A percentile compares a stretch with the other conserved stretches of the same genome.
These are phyloP conservation scores for Corythaixoides concolor DNA, from an alignment of 2,113 vertebrate species.

Conservation along the genomic window DNA sequence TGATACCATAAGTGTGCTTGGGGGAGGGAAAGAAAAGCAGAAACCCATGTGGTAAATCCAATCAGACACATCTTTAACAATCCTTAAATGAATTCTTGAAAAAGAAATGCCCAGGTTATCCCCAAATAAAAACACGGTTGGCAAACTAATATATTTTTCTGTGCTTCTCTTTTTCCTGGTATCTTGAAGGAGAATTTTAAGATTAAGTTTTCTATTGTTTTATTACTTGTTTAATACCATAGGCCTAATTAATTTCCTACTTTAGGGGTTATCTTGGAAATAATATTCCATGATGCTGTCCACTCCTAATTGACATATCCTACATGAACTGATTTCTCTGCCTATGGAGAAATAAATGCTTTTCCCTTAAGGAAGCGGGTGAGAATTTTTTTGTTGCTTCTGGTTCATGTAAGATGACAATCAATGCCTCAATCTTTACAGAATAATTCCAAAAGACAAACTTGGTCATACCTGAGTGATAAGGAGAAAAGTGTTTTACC, in stretches of 20 bases:
- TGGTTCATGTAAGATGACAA: background rate
- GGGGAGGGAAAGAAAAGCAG: background rate
- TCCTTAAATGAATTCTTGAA: background rate
- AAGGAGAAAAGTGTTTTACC: background rate
- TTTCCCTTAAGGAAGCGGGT: background rate
- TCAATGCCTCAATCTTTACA: background rate
- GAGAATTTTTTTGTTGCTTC: background rate
- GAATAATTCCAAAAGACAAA: conserved; percentile 39
- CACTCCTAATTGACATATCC: conserved; percentile 20
- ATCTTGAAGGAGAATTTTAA: conserved; percentile 11
- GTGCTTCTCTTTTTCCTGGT: background rate
- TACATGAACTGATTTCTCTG: background rate
- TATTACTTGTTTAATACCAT: conserved; percentile 26
- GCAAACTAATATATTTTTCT: background rate
- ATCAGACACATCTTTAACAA: background rate
- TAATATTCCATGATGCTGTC: conserved; percentile 18
- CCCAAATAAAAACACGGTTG: background rate
- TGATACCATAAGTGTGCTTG: background rate
- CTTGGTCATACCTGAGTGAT: conserved; percentile 20
- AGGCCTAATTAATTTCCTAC: conserved; percentile 13
- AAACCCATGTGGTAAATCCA: background rate
- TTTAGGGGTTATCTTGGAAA: conserved; percentile 24
- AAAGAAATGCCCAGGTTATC: background rate
- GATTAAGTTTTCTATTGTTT: conserved; percentile 12
- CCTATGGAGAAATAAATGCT: background rate